Conservation (phyloP, 2,888 invertebrate species). For the Agonopterix heracliana region DNA sequence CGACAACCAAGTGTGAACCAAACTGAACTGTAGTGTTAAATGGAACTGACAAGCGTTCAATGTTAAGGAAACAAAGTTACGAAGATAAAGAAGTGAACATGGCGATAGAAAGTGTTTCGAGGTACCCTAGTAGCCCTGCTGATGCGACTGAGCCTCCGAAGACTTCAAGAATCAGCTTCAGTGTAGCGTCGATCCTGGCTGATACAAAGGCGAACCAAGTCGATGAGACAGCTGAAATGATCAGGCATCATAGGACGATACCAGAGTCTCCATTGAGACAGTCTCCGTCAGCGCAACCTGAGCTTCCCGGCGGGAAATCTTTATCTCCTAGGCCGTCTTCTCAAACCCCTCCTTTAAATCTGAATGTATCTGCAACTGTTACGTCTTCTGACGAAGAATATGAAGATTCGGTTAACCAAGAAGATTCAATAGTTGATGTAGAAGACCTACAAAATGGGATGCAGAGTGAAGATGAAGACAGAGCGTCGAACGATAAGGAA, state of each 20-base stretch:
- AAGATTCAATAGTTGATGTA: conserved; percentile 84
- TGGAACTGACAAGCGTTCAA: conserved; percentile 74
- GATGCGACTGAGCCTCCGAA: conserved; percentile 78
- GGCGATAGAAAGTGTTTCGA: conserved; percentile 81
- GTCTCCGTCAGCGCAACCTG: conserved; percentile 64
- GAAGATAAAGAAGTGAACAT: conserved; percentile 78
- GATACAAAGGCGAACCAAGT: conserved; percentile 82
- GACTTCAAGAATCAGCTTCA: conserved; percentile 85
- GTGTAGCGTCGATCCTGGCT: conserved; percentile 90
- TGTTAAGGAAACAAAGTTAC: conserved; percentile 78
- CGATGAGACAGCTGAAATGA: conserved; percentile 63
- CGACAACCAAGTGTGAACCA: conserved; percentile 44
- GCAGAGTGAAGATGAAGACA: conserved; percentile 66
- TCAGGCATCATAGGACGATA: conserved; percentile 70
- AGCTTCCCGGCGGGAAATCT: conserved; percentile 61
- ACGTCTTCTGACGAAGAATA: conserved; percentile 79
- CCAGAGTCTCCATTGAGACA: conserved; percentile 67
- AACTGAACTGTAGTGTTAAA: conserved; percentile 44
- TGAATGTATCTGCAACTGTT: conserved; percentile 65
- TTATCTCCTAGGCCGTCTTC: conserved; percentile 57
- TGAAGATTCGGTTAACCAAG: conserved; percentile 82
- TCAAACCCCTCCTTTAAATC: conserved; percentile 64
- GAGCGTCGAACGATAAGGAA: conserved; percentile 50
- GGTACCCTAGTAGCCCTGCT: conserved; percentile 79
- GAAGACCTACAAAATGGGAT: conserved; percentile 82